Base-by-base conservation (phyloP, 2,797 vertebrate genomes). In the Cryptoprocta ferox region DNA sequence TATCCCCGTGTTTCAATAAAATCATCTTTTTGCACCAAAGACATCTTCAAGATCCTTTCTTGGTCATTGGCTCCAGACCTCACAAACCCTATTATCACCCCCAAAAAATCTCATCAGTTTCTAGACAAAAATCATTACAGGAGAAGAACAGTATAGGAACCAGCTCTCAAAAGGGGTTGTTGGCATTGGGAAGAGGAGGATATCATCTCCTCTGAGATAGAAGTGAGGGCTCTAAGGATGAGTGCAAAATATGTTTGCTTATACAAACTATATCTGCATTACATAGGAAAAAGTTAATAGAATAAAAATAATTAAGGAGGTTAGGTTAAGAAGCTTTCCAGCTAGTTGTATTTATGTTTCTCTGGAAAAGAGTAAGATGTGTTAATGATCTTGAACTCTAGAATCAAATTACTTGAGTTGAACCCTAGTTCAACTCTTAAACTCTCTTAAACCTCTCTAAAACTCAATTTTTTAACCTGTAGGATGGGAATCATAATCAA, bases 181-280 rank as follows among this genome's bases (percentile, higher is more conserved):
- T 4, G 6, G 28, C 45, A 24, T 1, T 73, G 14, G 30, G 37
- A 59, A 32, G 16, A 85, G 13, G 1, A 78, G 50, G 2, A 14
- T 18, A 7, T 56, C 0, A 2, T 63, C 4, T 26, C 13, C 63
- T 92, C 19, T n/a, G 15, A 39, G 12, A 56, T 0, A 30, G 53
- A 85, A 78, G 26, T 2, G 48, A 53, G 30, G 1, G 5, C 13
- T 26, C 0, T 2, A 42, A 61, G n/a, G 16, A 45, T 0, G 2
- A 80, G 6, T 9, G 9, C 11, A n/a, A n/a, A 65, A 26, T 78
- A 73, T 68, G 28, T 48, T 15, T 37, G 24, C 30, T 71, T 56
- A 26, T 13, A 15, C 14, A 76, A 9, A 61, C 39, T 65, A 5
- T 30, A 48, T 16, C 26, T 82, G 28, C 39, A 21, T 28, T 28